These are phyloP conservation scores for Ataeniobius toweri DNA, from an alignment of 2,797 vertebrate genomes.

Conservation along the genomic window DNA sequence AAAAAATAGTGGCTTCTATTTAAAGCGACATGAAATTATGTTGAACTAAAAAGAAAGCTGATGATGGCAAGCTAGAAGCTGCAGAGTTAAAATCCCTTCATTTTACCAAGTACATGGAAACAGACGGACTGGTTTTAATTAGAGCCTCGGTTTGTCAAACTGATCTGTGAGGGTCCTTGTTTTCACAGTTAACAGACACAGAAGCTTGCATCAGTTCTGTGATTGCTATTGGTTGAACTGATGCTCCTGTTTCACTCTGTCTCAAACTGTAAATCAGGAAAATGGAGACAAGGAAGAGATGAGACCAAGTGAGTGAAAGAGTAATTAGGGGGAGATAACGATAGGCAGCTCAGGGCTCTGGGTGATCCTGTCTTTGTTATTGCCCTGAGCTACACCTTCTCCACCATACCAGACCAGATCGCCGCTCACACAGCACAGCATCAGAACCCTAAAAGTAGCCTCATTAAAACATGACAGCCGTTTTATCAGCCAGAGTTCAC, in stretches of 20 bases:
- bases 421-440: constrained; percentile 11
- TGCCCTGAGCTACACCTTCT: constrained; percentile 22
- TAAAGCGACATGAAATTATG: constrained; percentile 46
- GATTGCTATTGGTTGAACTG: background rate
- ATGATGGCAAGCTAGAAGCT: constrained; percentile 66
- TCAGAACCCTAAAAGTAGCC: constrained; percentile 24
- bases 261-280: constrained; percentile 2
- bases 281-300: constrained; percentile 13
- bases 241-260: constrained; percentile 15
- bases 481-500: constrained; percentile 7
- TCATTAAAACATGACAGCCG: constrained; percentile 17
- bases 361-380: constrained; percentile 29
- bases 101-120: constrained; percentile 6
- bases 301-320: constrained; percentile 11
- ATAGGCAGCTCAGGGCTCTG: constrained; percentile 16
- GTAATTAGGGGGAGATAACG: constrained; percentile 46
- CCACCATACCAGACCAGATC: constrained; percentile 6
- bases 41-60: constrained; percentile 47
- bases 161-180: constrained; percentile 8
- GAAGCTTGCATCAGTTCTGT: constrained; percentile 1
- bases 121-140: constrained; percentile 16
- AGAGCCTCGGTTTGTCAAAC: constrained; percentile 9
- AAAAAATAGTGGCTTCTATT: constrained; percentile 17
- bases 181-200: constrained; percentile 17
- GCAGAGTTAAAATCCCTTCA: constrained; percentile 18